Base-by-base conservation (phyloP, 2,797 vertebrate species). In the Nyctalus aviator region DNA sequence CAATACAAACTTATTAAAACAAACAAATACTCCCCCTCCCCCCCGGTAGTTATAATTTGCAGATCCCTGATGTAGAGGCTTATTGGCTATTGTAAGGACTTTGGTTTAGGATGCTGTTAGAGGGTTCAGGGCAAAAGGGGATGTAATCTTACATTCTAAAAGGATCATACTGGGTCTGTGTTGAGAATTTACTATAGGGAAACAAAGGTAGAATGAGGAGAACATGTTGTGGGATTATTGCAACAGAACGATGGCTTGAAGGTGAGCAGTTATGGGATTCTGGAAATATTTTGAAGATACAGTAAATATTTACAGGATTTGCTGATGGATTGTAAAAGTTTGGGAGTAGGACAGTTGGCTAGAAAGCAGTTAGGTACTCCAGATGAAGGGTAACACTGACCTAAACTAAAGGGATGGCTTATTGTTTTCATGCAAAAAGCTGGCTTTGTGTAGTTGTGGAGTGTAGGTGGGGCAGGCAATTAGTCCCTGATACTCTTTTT, bases 371-470 rank as follows among this genome's bases (percentile, higher is more conserved):
- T 37, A 69, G 14, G 6, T 53, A 15, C 48, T 84, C 15, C 35
- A 27, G 15, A 41, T 18, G n/a, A 46, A 53, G 27, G 13, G 13
- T 32, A 30, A 30, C 35, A 21, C 55, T 41, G 53, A 71, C 13
- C 50, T 84, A 55, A 44, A 55, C 6, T 37, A 37, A 88, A 12
- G 3, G 30, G 30, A 37, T 66, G 11, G 10, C 35, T 57, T 64
- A 37, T 17, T 92, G 53, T 53, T 37, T 93, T 94, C 18, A 84
- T 71, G 41, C 8, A 79, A 75, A 93, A 91, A 62, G 2, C 18
- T 90, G 32, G 27, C 20, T 57, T 23, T 21, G 23, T 48, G 5
- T 23, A 66, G 8, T 30, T 62, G 41, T 81, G 59, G 30, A 11
- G 11, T 76, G 18, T 35, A 32, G 23, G 32, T 64, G 6, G 20